Evolutionary conservation across 2,113 vertebrate genomes (phyloP).

Genomic region (Ardeotis arabs): DNA sequence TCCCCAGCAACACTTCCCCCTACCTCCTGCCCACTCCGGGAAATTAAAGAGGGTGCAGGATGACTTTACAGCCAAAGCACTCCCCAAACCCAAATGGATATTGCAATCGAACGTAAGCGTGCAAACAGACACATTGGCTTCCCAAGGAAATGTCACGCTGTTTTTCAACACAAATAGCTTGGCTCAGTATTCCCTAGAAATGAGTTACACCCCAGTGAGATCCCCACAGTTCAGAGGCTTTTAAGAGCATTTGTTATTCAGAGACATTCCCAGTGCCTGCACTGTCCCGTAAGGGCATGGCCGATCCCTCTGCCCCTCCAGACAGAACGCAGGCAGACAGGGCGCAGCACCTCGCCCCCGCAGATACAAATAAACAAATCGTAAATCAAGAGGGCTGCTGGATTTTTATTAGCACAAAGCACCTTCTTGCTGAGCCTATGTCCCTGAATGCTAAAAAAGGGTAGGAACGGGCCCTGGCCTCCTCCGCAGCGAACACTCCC

Average conservation of each 20-base stretch:
- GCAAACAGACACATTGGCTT: background rate
- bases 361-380: background rate
- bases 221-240: background rate
- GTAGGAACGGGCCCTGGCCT: background rate
- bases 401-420: background rate
- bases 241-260: background rate
- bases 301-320: background rate
- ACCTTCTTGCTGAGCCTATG: background rate
- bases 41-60: background rate
- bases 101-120: background rate
- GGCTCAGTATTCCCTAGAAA: background rate
- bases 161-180: background rate
- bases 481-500: background rate
- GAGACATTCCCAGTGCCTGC: background rate
- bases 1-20: rapidly evolving
- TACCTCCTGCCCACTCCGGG: background rate
- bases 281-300: background rate
- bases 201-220: background rate
- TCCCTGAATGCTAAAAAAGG: background rate
- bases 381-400: background rate
- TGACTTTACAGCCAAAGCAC: background rate
- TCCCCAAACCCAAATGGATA: background rate
- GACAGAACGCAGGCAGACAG: background rate
- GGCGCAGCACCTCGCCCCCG: background rate
- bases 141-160: background rate